Evolutionary conservation across 2,113 vertebrate species (phyloP).

Genomic region (Eptesicus fuscus): DNA sequence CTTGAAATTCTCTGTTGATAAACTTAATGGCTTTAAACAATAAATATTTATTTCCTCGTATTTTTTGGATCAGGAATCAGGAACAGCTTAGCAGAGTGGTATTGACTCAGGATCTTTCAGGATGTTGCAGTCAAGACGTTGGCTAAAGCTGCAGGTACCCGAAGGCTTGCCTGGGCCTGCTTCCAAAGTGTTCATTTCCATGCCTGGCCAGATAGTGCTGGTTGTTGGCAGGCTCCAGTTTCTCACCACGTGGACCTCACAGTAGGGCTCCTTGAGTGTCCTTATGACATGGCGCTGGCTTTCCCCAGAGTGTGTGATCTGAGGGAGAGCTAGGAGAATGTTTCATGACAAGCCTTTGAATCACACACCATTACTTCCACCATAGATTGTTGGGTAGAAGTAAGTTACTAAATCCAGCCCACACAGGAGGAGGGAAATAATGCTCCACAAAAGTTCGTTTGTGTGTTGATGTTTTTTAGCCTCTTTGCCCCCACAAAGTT

Average conservation of each 20-base stretch:
- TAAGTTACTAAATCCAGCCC: background rate
- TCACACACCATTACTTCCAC: background rate
- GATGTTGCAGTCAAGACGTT: background rate
- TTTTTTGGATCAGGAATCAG: background rate
- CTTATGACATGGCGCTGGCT: background rate
- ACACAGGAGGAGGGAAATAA: background rate
- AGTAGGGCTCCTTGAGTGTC: background rate
- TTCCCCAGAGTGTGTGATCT: background rate
- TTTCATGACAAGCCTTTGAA: background rate
- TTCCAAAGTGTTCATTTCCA: background rate
- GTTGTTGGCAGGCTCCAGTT: background rate
- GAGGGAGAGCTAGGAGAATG: background rate
- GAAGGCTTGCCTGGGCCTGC: background rate
- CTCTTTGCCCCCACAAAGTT: background rate
- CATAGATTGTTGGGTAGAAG: background rate
- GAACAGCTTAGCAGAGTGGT: background rate
- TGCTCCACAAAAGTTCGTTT: background rate
- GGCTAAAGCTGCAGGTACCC: background rate
- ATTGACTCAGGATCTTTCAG: background rate
- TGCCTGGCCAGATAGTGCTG: background rate
- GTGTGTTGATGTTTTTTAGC: background rate
- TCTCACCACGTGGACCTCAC: background rate
- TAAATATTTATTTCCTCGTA: background rate
- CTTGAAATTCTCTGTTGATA: background rate
- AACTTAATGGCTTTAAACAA: background rate